These are phyloP conservation scores for Cremastinae sp. DNA, from an alignment of 2,888 invertebrate genomes.

Conservation along the genomic window DNA sequence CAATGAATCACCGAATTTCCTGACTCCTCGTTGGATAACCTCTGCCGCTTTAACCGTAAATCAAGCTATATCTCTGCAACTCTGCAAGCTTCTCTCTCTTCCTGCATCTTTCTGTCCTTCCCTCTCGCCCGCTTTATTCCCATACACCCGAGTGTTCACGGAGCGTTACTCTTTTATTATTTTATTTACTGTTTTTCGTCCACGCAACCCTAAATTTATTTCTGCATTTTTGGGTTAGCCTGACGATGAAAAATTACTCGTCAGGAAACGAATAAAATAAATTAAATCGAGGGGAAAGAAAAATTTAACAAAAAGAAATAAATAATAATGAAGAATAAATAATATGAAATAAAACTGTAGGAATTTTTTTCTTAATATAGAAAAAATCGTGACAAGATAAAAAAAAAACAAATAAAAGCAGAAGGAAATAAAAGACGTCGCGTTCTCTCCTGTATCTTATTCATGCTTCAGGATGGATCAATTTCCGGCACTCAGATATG, in stretches of 20 bases:
- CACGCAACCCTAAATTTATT: too few relatives aligned
- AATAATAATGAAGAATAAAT: too few relatives aligned
- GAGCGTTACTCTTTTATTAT: constrained; percentile 68
- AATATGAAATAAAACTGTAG: too few relatives aligned
- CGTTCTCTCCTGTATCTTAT: constrained; percentile 33
- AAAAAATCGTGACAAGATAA: constrained; percentile 2
- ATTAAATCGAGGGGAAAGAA: too few relatives aligned
- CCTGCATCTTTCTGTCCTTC: not conserved
- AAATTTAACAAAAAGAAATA: too few relatives aligned
- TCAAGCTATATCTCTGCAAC: constrained; percentile 74
- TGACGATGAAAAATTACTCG: too few relatives aligned
- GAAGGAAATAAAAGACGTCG: constrained; percentile 3
- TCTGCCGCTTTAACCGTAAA: constrained; percentile 75
- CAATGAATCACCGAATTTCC: constrained; percentile 77
- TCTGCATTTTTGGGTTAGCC: too few relatives aligned
- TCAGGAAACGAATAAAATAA: too few relatives aligned
- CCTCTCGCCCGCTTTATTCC: not conserved
- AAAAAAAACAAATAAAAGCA: not conserved
- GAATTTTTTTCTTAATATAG: too few relatives aligned
- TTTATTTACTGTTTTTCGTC: constrained; percentile 64
- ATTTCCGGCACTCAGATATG: constrained; percentile 59
- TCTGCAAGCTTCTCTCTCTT: constrained; percentile 52
- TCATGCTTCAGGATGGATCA: constrained; percentile 57
- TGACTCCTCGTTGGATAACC: constrained; percentile 73
- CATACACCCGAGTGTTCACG: constrained; percentile 4